Evolutionary conservation across 2,113 vertebrate genomes (phyloP).

Genomic region (Nyctereutes procyonoides): DNA sequence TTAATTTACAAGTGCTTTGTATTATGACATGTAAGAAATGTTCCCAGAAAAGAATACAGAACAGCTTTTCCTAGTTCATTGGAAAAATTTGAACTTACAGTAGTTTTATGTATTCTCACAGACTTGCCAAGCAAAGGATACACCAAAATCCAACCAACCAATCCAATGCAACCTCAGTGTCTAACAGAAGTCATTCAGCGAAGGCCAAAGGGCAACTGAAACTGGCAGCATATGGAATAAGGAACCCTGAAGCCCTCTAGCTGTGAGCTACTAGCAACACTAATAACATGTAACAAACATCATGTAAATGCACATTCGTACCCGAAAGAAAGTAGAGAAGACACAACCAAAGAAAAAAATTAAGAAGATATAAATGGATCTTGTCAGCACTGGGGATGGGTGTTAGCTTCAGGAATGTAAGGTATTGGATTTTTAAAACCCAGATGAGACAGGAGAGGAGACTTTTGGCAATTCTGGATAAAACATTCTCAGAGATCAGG

Average conservation of each 20-base stretch:
- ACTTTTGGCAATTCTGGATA: not conserved
- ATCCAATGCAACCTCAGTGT: not conserved
- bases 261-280: not conserved
- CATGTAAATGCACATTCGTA: not conserved
- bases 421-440: not conserved
- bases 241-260: not conserved
- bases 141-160: not conserved
- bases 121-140: not conserved
- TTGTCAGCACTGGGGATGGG: too few species aligned
- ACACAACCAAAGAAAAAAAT: not conserved
- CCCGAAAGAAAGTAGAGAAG: not conserved
- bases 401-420: not conserved
- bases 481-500: not conserved
- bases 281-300: not conserved
- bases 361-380: not conserved
- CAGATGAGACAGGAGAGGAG: not conserved
- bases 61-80: not conserved
- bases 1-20: not conserved
- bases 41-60: not conserved
- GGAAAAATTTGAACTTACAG: not conserved
- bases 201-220: not conserved
- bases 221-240: not conserved
- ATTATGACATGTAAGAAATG: conserved; percentile 14
- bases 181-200: not conserved
- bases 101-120: not conserved